phyloP scores from a whole-genome alignment of 2,888 invertebrate species.

The Nezara viridula region DNA sequence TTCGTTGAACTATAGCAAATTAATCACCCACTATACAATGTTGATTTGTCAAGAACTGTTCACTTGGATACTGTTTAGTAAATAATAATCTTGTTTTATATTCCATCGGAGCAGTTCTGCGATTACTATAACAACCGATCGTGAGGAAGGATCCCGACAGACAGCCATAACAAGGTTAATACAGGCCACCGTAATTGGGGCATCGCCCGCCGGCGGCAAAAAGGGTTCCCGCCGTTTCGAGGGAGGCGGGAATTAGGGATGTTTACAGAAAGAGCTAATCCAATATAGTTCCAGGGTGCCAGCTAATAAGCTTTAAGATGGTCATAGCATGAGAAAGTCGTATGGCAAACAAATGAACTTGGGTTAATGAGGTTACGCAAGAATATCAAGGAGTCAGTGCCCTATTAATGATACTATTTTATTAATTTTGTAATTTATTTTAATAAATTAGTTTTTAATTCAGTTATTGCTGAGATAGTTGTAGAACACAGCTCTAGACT shows the following conservation, averaged over 20 bases:
- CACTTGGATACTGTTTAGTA: not conserved
- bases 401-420: not conserved
- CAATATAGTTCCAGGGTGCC: slow-evolving; percentile 23
- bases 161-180: not conserved
- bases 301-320: slow-evolving; percentile 47
- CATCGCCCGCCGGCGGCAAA: slow-evolving; percentile 41
- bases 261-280: slow-evolving; percentile 51
- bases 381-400: not conserved
- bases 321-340: slow-evolving; percentile 10
- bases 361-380: not conserved
- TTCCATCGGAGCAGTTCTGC: not conserved
- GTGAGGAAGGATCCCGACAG: not conserved
- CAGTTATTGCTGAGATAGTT: no score
- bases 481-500: no score
- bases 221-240: slow-evolving; percentile 11
- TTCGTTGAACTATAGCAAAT: no score
- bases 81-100: not conserved
- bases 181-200: slow-evolving; percentile 48
- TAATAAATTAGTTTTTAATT: no score
- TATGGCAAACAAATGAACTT: not conserved
- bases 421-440: not conserved
- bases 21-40: no score
- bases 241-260: slow-evolving; percentile 50
- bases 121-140: slow-evolving; percentile 5
- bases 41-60: no score